A percentile compares a stretch with the other conserved stretches of the same genome.
Conservation (phyloP, 1,140 invertebrate genomes). For the Helicoverpa zea region DNA sequence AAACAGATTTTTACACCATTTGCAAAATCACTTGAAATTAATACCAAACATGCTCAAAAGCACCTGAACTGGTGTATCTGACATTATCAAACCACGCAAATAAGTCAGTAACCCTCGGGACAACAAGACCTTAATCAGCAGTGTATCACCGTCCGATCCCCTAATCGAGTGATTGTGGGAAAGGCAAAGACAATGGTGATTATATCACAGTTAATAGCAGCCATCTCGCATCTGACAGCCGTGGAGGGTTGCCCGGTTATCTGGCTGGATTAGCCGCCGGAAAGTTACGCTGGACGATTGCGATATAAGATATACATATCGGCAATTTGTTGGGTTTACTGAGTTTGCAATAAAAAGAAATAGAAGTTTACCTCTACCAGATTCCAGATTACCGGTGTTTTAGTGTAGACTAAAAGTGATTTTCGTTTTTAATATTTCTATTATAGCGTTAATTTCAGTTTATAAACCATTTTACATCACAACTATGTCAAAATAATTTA, state of each 20-base stretch:
- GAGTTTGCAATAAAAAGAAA: too few relatives aligned
- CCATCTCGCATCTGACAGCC: constrained; percentile 67
- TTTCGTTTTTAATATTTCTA: too few relatives aligned
- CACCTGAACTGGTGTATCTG: constrained; percentile 7
- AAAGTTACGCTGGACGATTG: constrained; percentile 54
- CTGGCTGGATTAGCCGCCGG: constrained; percentile 70
- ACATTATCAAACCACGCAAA: constrained; percentile 26
- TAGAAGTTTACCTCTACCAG: too few relatives aligned
- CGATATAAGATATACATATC: constrained; percentile 30
- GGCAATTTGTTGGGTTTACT: constrained; percentile 24
- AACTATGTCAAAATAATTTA: too few relatives aligned
- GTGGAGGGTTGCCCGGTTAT: constrained; percentile 62
- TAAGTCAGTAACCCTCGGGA: constrained; percentile 23
- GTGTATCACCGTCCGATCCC: constrained; percentile 43
- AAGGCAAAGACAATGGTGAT: constrained; percentile 82
- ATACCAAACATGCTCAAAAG: neutral
- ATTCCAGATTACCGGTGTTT: too few relatives aligned
- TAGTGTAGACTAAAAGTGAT: too few relatives aligned
- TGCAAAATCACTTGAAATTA: too few relatives aligned
- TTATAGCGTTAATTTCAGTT: too few relatives aligned
- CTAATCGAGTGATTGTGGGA: constrained; percentile 77
- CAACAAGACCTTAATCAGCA: constrained; percentile 39
- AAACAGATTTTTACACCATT: too few relatives aligned
- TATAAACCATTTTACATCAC: too few relatives aligned
- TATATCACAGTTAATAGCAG: constrained; percentile 80